Percentiles rank a stretch among this genome's conserved stretches.
phyloP scores from a whole-genome alignment of 2,797 vertebrate species.

The Falco concolor region DNA sequence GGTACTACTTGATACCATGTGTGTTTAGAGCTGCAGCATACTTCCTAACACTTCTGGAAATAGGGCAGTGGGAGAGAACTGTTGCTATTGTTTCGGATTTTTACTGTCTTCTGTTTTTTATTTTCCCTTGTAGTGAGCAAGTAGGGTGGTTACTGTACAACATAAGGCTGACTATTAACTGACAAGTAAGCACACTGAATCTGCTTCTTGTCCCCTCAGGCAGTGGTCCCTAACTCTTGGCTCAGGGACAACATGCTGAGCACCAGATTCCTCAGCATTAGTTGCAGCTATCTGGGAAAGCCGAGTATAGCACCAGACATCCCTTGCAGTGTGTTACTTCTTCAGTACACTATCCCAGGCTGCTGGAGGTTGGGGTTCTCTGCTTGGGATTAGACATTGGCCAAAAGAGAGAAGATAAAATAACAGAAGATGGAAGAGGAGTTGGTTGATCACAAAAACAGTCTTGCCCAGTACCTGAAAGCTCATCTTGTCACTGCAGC shows the following conservation, averaged over 20 bases:
- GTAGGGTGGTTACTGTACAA: not conserved
- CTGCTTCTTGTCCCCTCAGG: constrained; percentile 52
- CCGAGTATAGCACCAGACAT: not conserved
- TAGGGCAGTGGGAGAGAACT: not conserved
- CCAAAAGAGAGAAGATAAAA: not conserved
- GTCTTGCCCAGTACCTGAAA: not conserved
- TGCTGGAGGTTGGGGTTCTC: not conserved
- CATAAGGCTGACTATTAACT: constrained; percentile 35
- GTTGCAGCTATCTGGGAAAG: not conserved
- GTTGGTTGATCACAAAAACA: not conserved
- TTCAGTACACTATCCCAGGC: not conserved
- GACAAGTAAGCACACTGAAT: not conserved
- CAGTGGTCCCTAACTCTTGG: constrained; percentile 24
- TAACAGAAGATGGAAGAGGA: not conserved
- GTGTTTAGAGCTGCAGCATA: not conserved
- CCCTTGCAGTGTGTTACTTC: not conserved
- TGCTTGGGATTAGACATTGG: not conserved
- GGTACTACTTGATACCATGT: not conserved
- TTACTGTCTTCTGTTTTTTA: not conserved
- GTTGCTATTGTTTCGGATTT: not conserved
- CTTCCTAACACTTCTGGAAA: not conserved
- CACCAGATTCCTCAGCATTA: not conserved
- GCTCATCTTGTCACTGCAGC: not conserved
- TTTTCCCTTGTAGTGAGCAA: constrained; percentile 1
- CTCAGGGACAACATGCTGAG: not conserved